Conservation (phyloP, 2,888 invertebrate species). For the Ptilodon capucinus region DNA sequence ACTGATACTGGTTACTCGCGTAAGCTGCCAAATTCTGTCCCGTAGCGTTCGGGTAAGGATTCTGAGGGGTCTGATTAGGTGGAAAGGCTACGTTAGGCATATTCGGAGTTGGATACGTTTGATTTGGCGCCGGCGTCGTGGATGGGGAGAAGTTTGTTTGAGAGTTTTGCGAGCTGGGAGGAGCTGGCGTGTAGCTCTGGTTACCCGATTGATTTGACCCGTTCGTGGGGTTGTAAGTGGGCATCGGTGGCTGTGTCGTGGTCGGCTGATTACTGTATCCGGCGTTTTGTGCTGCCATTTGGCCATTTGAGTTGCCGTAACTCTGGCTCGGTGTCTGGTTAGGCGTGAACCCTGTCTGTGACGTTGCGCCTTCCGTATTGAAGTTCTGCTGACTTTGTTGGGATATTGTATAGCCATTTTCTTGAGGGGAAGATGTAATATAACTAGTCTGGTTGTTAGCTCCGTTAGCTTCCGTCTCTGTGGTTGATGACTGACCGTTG, state of each 20-base stretch:
- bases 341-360: slow-evolving; percentile 53
- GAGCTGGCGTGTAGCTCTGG: slow-evolving; percentile 50
- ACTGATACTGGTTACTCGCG: slow-evolving; percentile 73
- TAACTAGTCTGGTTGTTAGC: slow-evolving; percentile 64
- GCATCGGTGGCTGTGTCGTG: slow-evolving; percentile 57
- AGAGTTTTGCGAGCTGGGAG: slow-evolving; percentile 56
- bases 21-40: slow-evolving; percentile 76
- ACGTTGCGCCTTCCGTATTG: slow-evolving; percentile 49
- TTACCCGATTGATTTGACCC: slow-evolving; percentile 52
- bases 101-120: slow-evolving; percentile 53
- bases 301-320: slow-evolving; percentile 56
- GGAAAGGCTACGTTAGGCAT: slow-evolving; percentile 64
- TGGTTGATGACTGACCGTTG: slow-evolving; percentile 51
- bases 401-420: slow-evolving; percentile 54
- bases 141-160: slow-evolving; percentile 69
- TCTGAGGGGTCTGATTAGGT: slow-evolving; percentile 55
- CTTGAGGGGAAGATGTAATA: slow-evolving; percentile 73
- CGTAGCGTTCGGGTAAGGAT: slow-evolving; percentile 74
- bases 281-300: slow-evolving; percentile 44
- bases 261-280: slow-evolving; percentile 52
- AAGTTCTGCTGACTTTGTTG: slow-evolving; percentile 60
- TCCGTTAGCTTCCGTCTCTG: slow-evolving; percentile 60
- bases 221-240: slow-evolving; percentile 55
- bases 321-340: slow-evolving; percentile 54
- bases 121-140: slow-evolving; percentile 67